Evolutionary conservation across 2,797 vertebrate species (phyloP).

Genomic region (Ficedula albicollis): DNA sequence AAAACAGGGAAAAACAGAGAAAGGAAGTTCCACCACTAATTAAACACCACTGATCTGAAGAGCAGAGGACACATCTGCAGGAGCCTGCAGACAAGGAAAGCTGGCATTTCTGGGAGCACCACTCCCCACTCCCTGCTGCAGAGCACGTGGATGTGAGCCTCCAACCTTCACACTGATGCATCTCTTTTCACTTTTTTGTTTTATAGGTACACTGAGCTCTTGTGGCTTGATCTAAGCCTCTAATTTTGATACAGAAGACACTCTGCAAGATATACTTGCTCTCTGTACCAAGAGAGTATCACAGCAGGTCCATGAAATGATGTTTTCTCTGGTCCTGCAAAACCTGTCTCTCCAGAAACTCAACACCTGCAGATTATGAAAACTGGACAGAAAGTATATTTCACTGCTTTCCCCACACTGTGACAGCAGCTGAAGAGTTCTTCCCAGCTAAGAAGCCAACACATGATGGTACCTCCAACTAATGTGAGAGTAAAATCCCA

Average conservation of each 20-base stretch:
- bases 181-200: accelerated
- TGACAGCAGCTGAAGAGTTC: neutral
- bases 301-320: neutral
- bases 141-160: accelerated
- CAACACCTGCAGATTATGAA: neutral
- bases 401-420: neutral
- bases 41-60: neutral
- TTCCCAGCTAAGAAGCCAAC: neutral
- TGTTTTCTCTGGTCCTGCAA: neutral
- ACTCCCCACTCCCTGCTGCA: neutral
- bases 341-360: neutral
- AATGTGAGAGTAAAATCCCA: neutral
- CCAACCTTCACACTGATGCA: neutral
- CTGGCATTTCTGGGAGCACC: neutral
- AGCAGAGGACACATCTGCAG: accelerated
- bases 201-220: neutral
- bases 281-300: neutral
- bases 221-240: neutral
- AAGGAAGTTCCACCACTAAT: neutral
- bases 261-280: neutral
- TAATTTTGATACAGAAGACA: neutral
- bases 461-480: neutral
- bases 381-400: neutral
- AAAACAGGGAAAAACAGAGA: neutral
- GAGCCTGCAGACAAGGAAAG: neutral